Percentiles rank a stretch among this genome's conserved stretches.
Conservation (phyloP, 2,888 invertebrate species). For the Melanotus villosus region DNA sequence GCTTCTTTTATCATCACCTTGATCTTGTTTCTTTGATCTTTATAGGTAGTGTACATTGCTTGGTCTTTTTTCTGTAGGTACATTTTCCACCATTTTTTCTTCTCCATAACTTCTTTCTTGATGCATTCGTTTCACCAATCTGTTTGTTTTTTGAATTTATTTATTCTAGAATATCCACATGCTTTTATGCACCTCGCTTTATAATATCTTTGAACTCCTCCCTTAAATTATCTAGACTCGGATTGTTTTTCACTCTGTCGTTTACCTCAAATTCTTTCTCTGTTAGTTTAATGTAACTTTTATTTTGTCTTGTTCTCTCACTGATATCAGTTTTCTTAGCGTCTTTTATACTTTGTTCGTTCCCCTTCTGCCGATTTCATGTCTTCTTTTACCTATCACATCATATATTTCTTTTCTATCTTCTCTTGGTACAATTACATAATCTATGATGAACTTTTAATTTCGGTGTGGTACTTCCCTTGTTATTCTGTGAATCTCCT, state of each 20-base stretch:
- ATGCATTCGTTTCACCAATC: neutral
- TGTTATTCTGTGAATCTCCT: neutral
- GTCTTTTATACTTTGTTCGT: too few species aligned
- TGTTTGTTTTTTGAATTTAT: neutral
- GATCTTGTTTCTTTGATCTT: conserved; percentile 5
- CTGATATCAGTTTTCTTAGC: too few species aligned
- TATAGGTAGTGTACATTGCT: neutral
- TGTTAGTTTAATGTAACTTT: too few species aligned
- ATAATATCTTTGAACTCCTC: neutral
- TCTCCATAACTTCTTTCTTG: neutral
- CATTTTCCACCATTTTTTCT: neutral
- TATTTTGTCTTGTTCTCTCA: too few species aligned
- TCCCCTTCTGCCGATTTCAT: too few species aligned
- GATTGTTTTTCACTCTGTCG: neutral
- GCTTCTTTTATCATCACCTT: neutral
- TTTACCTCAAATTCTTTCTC: too few species aligned
- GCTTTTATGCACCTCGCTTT: neutral
- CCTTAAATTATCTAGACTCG: neutral
- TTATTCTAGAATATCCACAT: neutral
- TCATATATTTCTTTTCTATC: too few species aligned
- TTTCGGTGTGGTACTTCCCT: neutral
- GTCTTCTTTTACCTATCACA: too few species aligned
- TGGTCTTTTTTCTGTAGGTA: neutral
- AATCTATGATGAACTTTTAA: neutral
- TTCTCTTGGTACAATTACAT: neutral